Conservation (phyloP, 1,140 invertebrate genomes). For the Sogatella furcifera region DNA sequence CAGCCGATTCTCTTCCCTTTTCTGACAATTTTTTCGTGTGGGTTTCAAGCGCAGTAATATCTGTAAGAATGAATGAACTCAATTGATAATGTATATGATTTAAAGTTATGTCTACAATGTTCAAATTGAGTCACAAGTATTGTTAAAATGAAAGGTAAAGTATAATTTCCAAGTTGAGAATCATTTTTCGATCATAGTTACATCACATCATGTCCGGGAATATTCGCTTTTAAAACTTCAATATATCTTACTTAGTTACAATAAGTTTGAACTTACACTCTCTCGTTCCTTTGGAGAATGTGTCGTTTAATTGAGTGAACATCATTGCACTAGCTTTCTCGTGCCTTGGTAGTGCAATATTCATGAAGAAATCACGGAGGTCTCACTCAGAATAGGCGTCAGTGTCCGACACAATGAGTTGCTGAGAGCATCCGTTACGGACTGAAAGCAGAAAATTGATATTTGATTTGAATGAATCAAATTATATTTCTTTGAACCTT, state of each 20-base stretch:
- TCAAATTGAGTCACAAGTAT: too few relatives aligned
- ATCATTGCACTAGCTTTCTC: slow-evolving; percentile 75
- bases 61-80: neutral
- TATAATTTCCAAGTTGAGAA: too few relatives aligned
- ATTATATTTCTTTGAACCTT: too few relatives aligned
- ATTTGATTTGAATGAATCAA: neutral
- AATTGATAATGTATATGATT: neutral
- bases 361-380: slow-evolving; percentile 65
- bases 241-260: too few relatives aligned
- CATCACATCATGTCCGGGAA: too few relatives aligned
- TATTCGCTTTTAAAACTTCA: too few relatives aligned
- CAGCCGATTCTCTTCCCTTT: neutral
- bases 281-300: slow-evolving; percentile 71
- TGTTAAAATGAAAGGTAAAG: too few relatives aligned
- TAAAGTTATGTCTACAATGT: too few relatives aligned
- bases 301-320: slow-evolving; percentile 78
- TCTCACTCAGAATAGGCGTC: slow-evolving; percentile 50
- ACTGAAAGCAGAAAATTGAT: slow-evolving; percentile 33
- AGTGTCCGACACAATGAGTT: slow-evolving; percentile 51
- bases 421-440: slow-evolving; percentile 61
- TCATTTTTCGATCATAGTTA: too few relatives aligned
- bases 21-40: neutral
- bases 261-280: slow-evolving; percentile 50
- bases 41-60: neutral
- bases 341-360: slow-evolving; percentile 66